Conservation (phyloP, 1,140 invertebrate genomes). For the Camponotus vicinus region DNA sequence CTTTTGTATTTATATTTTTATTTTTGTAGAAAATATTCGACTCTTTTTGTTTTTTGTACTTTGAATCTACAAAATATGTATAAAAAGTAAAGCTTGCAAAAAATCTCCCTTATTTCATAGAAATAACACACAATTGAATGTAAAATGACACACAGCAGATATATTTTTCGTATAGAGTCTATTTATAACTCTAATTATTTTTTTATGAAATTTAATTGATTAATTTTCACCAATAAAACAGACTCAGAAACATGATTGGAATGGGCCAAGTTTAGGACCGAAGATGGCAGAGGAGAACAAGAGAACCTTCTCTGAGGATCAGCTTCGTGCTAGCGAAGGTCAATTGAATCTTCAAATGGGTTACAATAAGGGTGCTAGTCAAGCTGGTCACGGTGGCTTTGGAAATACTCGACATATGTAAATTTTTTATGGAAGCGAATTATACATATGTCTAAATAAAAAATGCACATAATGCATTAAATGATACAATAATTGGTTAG, state of each 20-base stretch:
- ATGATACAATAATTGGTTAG: conserved; percentile 8
- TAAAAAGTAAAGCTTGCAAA: neutral
- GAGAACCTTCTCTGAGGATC: conserved; percentile 97
- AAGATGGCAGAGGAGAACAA: conserved; percentile 98
- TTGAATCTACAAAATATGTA: neutral
- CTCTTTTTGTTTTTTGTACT: neutral
- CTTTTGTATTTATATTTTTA: neutral
- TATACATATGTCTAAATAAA: conserved; percentile 4
- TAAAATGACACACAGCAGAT: neutral
- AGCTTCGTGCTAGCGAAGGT: conserved; percentile 95
- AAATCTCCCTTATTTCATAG: neutral
- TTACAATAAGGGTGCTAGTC: conserved; percentile 96
- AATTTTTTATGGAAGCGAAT: conserved; percentile 76
- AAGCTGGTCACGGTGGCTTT: conserved; percentile 95
- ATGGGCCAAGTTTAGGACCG: conserved; percentile 95
- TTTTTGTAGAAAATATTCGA: neutral
- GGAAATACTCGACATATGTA: conserved; percentile 98
- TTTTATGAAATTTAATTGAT: conserved; percentile 24
- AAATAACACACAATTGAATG: neutral
- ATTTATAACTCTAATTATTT: conserved; percentile 2
- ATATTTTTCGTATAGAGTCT: neutral
- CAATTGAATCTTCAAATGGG: conserved; percentile 98
- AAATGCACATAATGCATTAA: too few species aligned
- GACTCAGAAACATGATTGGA: conserved; percentile 98
- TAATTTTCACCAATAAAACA: conserved; percentile 74